Evolutionary conservation across 2,888 invertebrate genomes (phyloP).

Genomic region (Harpalus rufipes): DNA sequence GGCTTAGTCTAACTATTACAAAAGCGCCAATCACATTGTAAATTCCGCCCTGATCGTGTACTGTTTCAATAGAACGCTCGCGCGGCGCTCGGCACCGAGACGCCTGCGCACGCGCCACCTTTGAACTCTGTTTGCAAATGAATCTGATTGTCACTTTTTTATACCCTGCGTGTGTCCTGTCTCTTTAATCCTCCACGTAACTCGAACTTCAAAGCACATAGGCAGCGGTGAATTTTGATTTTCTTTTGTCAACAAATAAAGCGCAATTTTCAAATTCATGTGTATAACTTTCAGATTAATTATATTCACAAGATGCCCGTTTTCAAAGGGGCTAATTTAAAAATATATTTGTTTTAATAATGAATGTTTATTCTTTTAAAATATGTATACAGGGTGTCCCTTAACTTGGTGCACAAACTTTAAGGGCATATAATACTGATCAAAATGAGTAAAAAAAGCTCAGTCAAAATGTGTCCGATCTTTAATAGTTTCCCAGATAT

Average conservation of each 20-base stretch:
- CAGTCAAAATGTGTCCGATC: too few relatives aligned
- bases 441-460: too few relatives aligned
- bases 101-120: slow-evolving; percentile 68
- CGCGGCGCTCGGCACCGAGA: slow-evolving; percentile 71
- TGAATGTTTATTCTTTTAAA: too few relatives aligned
- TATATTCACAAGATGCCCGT: too few relatives aligned
- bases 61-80: slow-evolving; percentile 74
- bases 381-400: too few relatives aligned
- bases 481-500: too few relatives aligned
- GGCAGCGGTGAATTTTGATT: slow-evolving; percentile 29
- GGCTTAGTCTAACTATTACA: slow-evolving; percentile 66
- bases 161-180: slow-evolving; percentile 18
- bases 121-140: slow-evolving; percentile 69
- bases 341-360: too few relatives aligned
- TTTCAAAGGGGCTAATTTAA: too few relatives aligned
- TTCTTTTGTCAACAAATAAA: slow-evolving; percentile 61
- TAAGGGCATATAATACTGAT: too few relatives aligned
- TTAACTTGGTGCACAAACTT: too few relatives aligned
- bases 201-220: slow-evolving; percentile 62
- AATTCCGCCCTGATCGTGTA: slow-evolving; percentile 76
- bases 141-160: slow-evolving; percentile 66
- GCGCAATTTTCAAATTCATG: slow-evolving; percentile 46
- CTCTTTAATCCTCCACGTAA: slow-evolving; percentile 62
- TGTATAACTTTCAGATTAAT: neutral
- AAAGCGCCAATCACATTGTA: slow-evolving; percentile 76